Evolutionary conservation across 2,888 invertebrate species (phyloP).

Genomic region (Rhagium mordax): DNA sequence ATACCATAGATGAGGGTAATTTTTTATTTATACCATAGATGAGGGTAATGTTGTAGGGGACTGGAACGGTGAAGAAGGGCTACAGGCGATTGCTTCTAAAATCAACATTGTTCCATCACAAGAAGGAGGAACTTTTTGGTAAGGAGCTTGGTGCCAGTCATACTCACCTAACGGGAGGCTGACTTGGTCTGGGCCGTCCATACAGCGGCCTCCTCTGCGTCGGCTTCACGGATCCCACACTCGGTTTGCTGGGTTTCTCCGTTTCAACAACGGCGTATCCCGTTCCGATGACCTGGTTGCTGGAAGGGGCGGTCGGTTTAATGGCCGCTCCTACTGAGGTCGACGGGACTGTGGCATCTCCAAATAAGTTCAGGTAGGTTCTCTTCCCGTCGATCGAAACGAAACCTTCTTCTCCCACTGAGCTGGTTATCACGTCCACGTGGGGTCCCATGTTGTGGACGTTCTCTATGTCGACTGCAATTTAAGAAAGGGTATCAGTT

Average conservation of each 20-base stretch:
- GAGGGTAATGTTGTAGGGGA: too few species aligned
- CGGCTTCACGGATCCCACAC: slow-evolving; percentile 64
- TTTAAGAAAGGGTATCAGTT: not conserved
- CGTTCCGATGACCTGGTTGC: slow-evolving; percentile 73
- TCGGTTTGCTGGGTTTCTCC: slow-evolving; percentile 69
- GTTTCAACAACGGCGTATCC: slow-evolving; percentile 78
- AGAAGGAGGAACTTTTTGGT: too few species aligned
- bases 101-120: too few species aligned
- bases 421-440: slow-evolving; percentile 83
- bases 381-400: slow-evolving; percentile 94
- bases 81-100: too few species aligned
- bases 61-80: too few species aligned
- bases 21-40: too few species aligned
- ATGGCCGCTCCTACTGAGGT: slow-evolving; percentile 61
- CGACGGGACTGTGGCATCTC: slow-evolving; percentile 70
- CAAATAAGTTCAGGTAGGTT: slow-evolving; percentile 90
- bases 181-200: slow-evolving; percentile 72
- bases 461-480: slow-evolving; percentile 73
- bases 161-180: slow-evolving; percentile 78
- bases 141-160: too few species aligned
- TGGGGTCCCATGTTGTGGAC: slow-evolving; percentile 56
- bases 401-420: slow-evolving; percentile 87
- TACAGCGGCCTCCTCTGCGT: slow-evolving; percentile 73
- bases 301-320: slow-evolving; percentile 65
- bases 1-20: too few species aligned